Evolutionary conservation across 2,797 vertebrate genomes (phyloP).

Genomic region (Rhinichthys osculus): DNA sequence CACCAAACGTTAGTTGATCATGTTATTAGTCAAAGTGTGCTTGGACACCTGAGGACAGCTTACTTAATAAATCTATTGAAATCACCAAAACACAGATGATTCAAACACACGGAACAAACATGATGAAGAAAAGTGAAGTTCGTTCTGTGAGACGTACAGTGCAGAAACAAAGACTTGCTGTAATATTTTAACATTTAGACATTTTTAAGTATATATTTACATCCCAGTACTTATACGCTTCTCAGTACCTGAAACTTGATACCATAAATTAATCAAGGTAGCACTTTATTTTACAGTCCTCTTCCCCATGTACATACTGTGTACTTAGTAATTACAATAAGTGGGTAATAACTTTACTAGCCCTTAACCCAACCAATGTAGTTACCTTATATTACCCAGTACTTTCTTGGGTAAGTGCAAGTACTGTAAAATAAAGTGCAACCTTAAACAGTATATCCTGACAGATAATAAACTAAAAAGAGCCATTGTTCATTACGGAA

Average conservation of each 20-base stretch:
- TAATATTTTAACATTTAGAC: background rate
- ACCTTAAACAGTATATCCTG: background rate
- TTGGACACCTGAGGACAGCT: background rate
- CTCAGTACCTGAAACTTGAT: background rate
- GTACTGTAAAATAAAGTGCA: background rate
- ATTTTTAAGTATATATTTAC: background rate
- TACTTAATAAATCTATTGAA: background rate
- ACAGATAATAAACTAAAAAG: slow-evolving; percentile 16
- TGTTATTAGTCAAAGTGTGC: background rate
- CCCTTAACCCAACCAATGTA: background rate
- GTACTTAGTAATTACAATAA: background rate
- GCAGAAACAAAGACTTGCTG: background rate
- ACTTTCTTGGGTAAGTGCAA: background rate
- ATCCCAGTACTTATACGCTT: background rate
- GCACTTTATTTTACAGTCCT: background rate
- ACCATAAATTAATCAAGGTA: background rate
- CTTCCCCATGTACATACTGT: background rate
- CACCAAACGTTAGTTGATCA: background rate
- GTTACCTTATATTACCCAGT: background rate
- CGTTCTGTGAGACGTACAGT: background rate
- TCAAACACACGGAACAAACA: background rate
- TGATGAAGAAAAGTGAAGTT: background rate
- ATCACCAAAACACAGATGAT: background rate
- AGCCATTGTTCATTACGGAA: slow-evolving; percentile 5
- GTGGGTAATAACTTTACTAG: background rate